Percentiles rank a stretch among this genome's conserved stretches.
These are phyloP conservation scores for Tupaia tana DNA, from an alignment of 2,113 vertebrate genomes.

Conservation along the genomic window DNA sequence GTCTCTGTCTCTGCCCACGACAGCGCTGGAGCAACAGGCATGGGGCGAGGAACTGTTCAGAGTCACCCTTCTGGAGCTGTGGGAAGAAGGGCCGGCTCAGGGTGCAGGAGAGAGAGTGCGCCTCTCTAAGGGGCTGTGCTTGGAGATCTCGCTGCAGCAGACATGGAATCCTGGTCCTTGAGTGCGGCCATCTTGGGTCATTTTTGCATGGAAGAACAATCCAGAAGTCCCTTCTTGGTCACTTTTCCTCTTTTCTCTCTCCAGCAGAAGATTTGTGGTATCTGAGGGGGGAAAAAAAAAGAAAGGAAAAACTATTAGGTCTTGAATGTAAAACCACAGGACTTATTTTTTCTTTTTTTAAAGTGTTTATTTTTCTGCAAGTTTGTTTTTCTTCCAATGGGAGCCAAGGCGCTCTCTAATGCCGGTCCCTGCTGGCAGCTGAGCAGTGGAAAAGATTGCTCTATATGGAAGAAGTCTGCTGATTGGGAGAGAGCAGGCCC, in stretches of 20 bases:
- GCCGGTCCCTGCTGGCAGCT: slow-evolving; percentile 68
- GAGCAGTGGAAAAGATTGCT: slow-evolving; percentile 76
- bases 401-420: slow-evolving; percentile 77
- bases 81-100: not conserved
- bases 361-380: slow-evolving; percentile 83
- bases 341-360: slow-evolving; percentile 68
- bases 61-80: not conserved
- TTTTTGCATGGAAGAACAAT: slow-evolving; percentile 41
- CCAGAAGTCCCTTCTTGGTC: slow-evolving; percentile 53
- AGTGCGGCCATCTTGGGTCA: slow-evolving; percentile 29
- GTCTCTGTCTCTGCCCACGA: not conserved
- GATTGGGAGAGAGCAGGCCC: slow-evolving; percentile 52
- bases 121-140: not conserved
- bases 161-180: not conserved
- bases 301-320: slow-evolving; percentile 82
- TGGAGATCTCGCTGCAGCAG: not conserved
- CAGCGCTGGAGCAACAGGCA: not conserved
- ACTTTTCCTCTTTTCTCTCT: slow-evolving; percentile 60
- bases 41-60: rapidly evolving
- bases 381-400: slow-evolving; percentile 81
- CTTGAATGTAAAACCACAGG: slow-evolving; percentile 81
- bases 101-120: not conserved
- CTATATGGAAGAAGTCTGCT: slow-evolving; percentile 63
- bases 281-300: slow-evolving; percentile 23
- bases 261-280: slow-evolving; percentile 78